Evolutionary conservation across 2,888 invertebrate species (phyloP).

Genomic region (Drosophila recens): DNA sequence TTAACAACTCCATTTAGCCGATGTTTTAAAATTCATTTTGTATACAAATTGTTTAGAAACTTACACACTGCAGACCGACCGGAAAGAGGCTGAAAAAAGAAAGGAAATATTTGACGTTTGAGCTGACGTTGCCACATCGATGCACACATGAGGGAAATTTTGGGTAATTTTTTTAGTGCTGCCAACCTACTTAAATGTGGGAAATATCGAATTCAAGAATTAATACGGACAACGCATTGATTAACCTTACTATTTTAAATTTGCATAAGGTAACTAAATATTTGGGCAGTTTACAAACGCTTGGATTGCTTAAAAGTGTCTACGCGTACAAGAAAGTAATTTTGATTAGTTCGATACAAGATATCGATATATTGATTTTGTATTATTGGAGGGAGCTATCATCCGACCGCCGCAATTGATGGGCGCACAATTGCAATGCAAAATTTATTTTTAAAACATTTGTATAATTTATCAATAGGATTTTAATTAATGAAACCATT

Average conservation of each 20-base stretch:
- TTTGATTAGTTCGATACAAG: background rate
- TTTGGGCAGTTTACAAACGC: background rate
- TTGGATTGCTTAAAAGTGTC: background rate
- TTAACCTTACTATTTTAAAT: too few relatives aligned
- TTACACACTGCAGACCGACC: conserved; percentile 84
- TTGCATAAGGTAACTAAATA: background rate
- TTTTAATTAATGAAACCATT: too few relatives aligned
- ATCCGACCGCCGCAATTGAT: too few relatives aligned
- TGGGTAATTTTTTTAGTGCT: conserved; percentile 13
- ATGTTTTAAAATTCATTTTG: conserved; percentile 79
- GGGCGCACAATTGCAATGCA: too few relatives aligned
- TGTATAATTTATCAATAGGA: too few relatives aligned
- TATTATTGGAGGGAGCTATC: too few relatives aligned
- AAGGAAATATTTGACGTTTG: conserved; percentile 82
- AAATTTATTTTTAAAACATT: too few relatives aligned
- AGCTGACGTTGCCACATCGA: conserved; percentile 54
- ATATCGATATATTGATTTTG: conserved; percentile 13
- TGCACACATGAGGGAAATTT: background rate
- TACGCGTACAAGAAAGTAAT: background rate
- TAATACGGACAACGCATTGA: background rate
- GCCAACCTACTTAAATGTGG: conserved; percentile 16
- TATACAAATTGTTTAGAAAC: conserved; percentile 67
- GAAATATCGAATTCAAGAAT: background rate
- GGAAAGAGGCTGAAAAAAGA: conserved; percentile 83
- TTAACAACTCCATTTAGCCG: conserved; percentile 56